Conservation (phyloP, 2,888 invertebrate species). For the Sinotaia quadrata region DNA sequence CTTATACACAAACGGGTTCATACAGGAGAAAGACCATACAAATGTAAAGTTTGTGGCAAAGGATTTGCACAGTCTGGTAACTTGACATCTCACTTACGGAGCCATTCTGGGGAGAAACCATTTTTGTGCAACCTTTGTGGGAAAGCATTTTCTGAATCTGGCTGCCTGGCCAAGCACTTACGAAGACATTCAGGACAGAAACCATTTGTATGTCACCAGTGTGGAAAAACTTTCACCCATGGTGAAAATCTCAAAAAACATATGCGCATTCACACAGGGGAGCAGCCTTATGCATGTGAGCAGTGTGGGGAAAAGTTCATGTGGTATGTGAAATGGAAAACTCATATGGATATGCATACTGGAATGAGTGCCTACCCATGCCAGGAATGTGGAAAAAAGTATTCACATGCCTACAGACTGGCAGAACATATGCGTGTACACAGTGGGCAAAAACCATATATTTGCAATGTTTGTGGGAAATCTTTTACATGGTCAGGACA, state of each 20-base stretch:
- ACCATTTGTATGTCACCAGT: conserved; percentile 12
- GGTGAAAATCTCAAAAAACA: conserved; percentile 8
- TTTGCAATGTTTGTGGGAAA: too few species aligned
- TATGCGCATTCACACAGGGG: conserved; percentile 22
- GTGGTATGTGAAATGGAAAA: too few species aligned
- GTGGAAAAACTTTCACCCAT: conserved; percentile 9
- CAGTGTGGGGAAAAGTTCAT: conserved; percentile 17
- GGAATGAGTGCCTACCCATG: too few species aligned
- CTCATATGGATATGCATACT: too few species aligned
- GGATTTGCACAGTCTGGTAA: conserved; percentile 11
- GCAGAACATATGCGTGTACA: too few species aligned
- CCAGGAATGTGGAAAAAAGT: too few species aligned
- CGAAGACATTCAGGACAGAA: conserved; percentile 14
- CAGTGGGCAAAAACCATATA: too few species aligned
- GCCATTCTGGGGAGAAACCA: conserved; percentile 11
- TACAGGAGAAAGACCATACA: conserved; percentile 19
- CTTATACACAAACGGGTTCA: conserved; percentile 16
- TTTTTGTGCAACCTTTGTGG: conserved; percentile 25
- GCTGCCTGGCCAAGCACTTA: conserved; percentile 22
- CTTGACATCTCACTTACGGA: conserved; percentile 15
- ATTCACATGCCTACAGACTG: too few species aligned
- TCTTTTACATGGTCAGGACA: too few species aligned
- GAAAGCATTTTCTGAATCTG: conserved; percentile 16
- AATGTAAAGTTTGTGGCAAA: conserved; percentile 16
- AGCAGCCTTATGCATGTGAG: conserved; percentile 9